Percentiles rank a stretch among this genome's conserved stretches.
Conservation (phyloP, 1,140 invertebrate genomes). For the Lepidurus packardi region DNA sequence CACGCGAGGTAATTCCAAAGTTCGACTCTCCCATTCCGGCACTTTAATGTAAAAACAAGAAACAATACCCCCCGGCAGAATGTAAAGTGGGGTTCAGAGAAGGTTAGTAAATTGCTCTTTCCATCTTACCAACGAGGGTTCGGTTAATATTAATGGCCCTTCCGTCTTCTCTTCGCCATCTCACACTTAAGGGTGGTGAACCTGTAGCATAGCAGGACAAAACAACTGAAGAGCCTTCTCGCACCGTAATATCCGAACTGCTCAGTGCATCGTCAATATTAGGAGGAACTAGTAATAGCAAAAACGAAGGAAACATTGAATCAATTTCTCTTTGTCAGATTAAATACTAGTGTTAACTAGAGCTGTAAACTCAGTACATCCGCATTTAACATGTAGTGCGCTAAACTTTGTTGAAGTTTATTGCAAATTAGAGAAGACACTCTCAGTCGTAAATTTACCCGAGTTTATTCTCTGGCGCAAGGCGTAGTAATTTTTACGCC, state of each 20-base stretch:
- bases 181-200: constrained; percentile 77
- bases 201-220: constrained; percentile 81
- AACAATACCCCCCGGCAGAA: neutral
- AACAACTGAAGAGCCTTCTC: constrained; percentile 81
- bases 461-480: neutral
- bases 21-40: constrained; percentile 71
- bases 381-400: too few species aligned
- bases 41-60: constrained; percentile 23
- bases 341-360: too few species aligned
- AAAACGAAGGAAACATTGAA: neutral
- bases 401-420: neutral
- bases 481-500: neutral
- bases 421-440: neutral
- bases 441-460: neutral
- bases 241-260: constrained; percentile 82
- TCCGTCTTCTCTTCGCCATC: constrained; percentile 65
- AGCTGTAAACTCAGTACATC: too few species aligned
- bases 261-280: constrained; percentile 83
- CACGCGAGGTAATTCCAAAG: constrained; percentile 73
- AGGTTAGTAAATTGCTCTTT: neutral
- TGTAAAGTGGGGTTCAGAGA: neutral
- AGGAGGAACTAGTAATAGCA: constrained; percentile 70
- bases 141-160: constrained; percentile 69
- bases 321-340: too few species aligned
- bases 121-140: constrained; percentile 61